Base-by-base conservation (phyloP, 2,113 vertebrate genomes). In the Misgurnus mizolepis region DNA sequence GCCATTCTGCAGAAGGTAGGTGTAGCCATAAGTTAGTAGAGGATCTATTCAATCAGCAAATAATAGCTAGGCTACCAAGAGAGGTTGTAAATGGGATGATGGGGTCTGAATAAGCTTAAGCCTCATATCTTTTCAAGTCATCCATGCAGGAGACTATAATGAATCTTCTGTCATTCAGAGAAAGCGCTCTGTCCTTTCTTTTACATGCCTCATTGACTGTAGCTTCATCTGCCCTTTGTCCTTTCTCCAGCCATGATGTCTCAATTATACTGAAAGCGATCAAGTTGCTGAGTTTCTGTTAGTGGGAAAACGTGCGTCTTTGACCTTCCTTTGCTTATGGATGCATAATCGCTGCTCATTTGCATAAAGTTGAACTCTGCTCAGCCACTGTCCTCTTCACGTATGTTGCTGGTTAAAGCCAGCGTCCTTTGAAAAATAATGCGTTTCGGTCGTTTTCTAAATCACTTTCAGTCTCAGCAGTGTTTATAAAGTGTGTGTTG, bases 71-170 rank as follows among this genome's bases (percentile, higher is more conserved):
- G n/a, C 22, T 67, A 17, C 43, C 81, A 73, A 80, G 76, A 80
- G 76, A 80, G 73, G 68, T 56, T 68, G 65, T 65, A 50, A 60
- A 50, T 72, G 69, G 47, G 71, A 67, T 68, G 17, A 14, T 69
- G 40, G 22, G 64, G 11, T 9, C 65, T 41, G 67, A 81, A 81
- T 74, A 73, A 85, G 79, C 66, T 67, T 83, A 64, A 77, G 67
- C 56, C 82, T 76, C 68, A 73, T 58, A 7, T 41, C 60, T 61
- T 47, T 53, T 8, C 76, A 75, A 62, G 50, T 79, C 70, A 55
- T 74, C 76, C 43, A 71, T 71, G 60, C 40, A 40, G 41, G 80
- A 76, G 75, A 49, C 77, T 55, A 41, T 78, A 43, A 68, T 47
- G 55, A 47, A 75, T 83, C 55, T 15, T 8, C 55, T 68, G 18